Evolutionary conservation across 2,797 vertebrate species (phyloP), one percentile per base, ranked within the genome.

Genomic region (Tympanoctomys barrerae): DNA sequence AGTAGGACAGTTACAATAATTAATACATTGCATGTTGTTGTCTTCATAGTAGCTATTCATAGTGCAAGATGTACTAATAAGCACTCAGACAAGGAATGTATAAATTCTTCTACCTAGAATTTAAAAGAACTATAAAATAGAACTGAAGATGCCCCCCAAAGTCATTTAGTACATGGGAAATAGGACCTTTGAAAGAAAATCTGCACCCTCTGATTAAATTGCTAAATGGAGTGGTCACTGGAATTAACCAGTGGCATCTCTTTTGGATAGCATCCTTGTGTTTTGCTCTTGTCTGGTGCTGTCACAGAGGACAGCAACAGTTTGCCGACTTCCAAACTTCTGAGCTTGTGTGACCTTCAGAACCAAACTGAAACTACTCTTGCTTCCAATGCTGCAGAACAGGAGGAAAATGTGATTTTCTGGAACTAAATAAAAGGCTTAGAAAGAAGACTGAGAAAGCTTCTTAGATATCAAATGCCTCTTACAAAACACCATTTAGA

Each of bases 341-440:
- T 83, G 66, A 62, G 71, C 94, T 96, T 84, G 54, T 66, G 7
- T 81, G 66, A 91, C 90, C 75, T 95, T 95, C 78, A 92, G 82
- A 81, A 61, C 26, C 31, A 79, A 90, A 89, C 3, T 24, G 21
- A 83, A 64, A 39, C 54, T 31, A 92, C 61, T 59, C 11, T 33
- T 70, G n/a, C 86, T 93, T 93, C 95, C 83, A 97, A 36, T 84
- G 96, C n/a, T 94, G 92, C 86, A 95, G 93, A 90, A 77, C 89
- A 54, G 0, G 7, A 96, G 94, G 83, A 97, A 96, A 96, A 95
- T 18, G 18, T 89, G 91, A 95, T 95, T 97, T 97, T 94, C 90
- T 91, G 75, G 82, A 97, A 89, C 68, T 82, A 97, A 98, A 97
- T 92, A 96, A 97, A 97, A 95, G 96, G 95, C 96, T 97, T 97